These are phyloP conservation scores for Boulengeromyrus knoepffleri DNA, from an alignment of 2,113 vertebrate species.

Conservation along the genomic window DNA sequence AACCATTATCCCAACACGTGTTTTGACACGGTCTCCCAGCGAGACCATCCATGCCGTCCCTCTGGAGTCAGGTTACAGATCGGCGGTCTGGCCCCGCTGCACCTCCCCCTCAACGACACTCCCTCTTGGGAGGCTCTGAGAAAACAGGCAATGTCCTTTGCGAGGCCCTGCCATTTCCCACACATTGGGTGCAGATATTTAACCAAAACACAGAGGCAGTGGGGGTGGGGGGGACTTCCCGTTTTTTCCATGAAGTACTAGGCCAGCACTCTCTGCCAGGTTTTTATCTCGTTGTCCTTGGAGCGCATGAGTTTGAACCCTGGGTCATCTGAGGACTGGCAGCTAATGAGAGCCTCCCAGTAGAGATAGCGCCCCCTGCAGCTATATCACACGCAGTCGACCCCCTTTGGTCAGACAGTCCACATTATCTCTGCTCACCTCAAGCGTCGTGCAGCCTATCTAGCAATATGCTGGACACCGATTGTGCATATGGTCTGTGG, in stretches of 20 bases:
- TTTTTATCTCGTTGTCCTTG: not conserved
- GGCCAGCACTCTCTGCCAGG: not conserved
- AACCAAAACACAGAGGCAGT: not conserved
- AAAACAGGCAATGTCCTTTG: not conserved
- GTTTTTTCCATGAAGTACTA: not conserved
- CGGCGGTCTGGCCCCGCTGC: not conserved
- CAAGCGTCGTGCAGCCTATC: not conserved
- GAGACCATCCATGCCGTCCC: not conserved
- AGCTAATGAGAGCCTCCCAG: not conserved
- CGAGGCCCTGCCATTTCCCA: not conserved
- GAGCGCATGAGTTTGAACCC: not conserved
- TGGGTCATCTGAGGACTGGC: not conserved
- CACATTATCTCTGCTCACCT: not conserved
- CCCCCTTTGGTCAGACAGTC: not conserved
- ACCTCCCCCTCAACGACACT: not conserved
- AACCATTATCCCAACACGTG: conserved; percentile 32
- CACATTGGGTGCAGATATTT: not conserved
- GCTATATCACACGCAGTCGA: not conserved
- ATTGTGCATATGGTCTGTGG: not conserved
- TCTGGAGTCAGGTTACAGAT: not conserved
- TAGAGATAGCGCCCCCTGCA: not conserved
- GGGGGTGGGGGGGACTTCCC: not conserved
- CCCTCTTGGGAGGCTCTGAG: not conserved
- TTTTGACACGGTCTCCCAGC: conserved; percentile 21
- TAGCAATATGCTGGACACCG: not conserved